Percentiles rank a stretch among this genome's conserved stretches.
Evolutionary conservation across 2,797 vertebrate genomes (phyloP).

Genomic region (Xerus rutilus): DNA sequence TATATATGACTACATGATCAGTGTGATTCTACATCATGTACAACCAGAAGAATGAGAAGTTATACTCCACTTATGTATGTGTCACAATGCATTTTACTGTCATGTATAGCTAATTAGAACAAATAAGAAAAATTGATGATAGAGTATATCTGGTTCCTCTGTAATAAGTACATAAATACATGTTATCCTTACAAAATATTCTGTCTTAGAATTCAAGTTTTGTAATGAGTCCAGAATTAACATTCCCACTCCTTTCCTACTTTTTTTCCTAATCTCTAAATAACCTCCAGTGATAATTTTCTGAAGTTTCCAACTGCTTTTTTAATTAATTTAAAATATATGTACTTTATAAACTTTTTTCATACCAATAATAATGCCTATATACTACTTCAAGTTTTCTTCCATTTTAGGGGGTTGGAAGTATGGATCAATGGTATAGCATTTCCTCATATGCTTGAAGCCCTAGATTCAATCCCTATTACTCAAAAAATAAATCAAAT

Average conservation of each 20-base stretch:
- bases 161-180: not conserved
- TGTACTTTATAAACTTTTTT: not conserved
- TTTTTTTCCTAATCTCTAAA: not conserved
- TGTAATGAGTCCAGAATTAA: not conserved
- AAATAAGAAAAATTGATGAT: not conserved
- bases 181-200: not conserved
- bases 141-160: not conserved
- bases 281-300: not conserved
- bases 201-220: conserved; percentile 15
- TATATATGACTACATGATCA: too few species aligned
- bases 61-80: too few species aligned
- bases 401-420: too few species aligned
- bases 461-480: not conserved
- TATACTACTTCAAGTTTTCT: not conserved
- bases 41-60: too few species aligned
- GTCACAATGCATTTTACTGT: too few species aligned
- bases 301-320: not conserved
- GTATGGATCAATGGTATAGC: too few species aligned
- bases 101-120: too few species aligned
- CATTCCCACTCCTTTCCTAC: not conserved
- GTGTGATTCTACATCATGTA: too few species aligned
- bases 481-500: not conserved
- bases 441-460: too few species aligned
- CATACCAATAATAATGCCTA: not conserved
- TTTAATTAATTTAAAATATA: not conserved